Base-by-base conservation (phyloP, 2,797 vertebrate species). In the Sebastes cheni region DNA sequence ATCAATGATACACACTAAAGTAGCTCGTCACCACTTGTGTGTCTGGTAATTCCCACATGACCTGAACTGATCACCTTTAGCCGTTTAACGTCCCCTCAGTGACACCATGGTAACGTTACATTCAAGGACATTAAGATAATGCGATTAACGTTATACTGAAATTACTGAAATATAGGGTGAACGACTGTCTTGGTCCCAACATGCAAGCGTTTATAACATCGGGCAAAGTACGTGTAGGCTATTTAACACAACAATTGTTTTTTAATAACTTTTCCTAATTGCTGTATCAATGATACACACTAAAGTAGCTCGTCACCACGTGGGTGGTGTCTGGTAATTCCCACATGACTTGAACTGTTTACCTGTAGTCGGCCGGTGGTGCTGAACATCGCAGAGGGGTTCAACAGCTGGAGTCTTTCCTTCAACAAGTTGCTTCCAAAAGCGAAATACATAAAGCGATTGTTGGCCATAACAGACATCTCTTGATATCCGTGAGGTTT, bases 381-480 rank as follows among this genome's bases (percentile, higher is more conserved):
- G 72, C 75, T 50, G 72, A 95, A 96, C 1, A 6, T 32, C 1
- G 95, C 96, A 0, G 96, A 94, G 0, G 94, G 95, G 46, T 96
- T 96, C 0, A 81, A 66, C 2, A 95, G 65, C 1, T 90, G 90
- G 2, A 96, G 81, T 59, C 96, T 91, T 34, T 96, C 93, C 83
- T 88, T 95, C 36, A 96, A 56, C 76, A 96, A 81, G 79, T 96
- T 96, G 81, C 96, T 96, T 1, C 96, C 96, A 50, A 91, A 96
- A 0, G 95, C 95, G 55, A 96, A 96, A 80, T 96, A 96, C 82
- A 86, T 72, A 13, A 96, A 96, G 12, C n/a, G 36, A 3, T 42
- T 87, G 6, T 0, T 1, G 2, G 8, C 20, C 5, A 2, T 6
- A 4, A 0, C 23, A 0, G 85, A 85, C 92, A 94, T 93, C 1